Evolutionary conservation across 2,888 invertebrate genomes (phyloP).

Genomic region (Nomada ferruginata): DNA sequence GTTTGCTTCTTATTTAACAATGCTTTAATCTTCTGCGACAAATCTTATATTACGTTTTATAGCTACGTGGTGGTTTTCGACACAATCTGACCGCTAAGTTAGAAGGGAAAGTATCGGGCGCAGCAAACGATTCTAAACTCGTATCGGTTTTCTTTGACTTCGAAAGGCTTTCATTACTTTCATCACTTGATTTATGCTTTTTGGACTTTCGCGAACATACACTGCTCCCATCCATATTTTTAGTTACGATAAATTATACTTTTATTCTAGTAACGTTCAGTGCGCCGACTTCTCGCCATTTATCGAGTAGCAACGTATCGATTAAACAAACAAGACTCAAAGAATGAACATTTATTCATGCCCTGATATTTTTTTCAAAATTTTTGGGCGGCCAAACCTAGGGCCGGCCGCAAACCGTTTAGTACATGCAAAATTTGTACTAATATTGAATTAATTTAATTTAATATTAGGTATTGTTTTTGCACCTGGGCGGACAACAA

Average conservation of each 20-base stretch:
- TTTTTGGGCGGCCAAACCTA: no score
- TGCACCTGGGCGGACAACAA: no score
- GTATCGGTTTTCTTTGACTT: not conserved
- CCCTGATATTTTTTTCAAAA: no score
- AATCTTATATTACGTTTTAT: slow-evolving; percentile 35
- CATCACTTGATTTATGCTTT: not conserved
- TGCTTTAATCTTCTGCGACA: not conserved
- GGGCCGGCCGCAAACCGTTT: no score
- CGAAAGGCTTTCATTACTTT: not conserved
- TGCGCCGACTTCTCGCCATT: not conserved
- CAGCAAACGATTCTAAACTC: not conserved
- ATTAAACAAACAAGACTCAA: slow-evolving; percentile 47
- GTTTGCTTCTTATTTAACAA: not conserved
- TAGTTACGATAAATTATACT: not conserved
- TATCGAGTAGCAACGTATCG: slow-evolving; percentile 24
- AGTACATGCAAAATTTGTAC: no score
- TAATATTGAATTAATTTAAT: no score
- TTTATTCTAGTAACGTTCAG: not conserved
- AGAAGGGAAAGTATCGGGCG: not conserved
- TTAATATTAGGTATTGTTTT: no score
- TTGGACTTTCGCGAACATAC: not conserved
- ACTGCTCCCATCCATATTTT: slow-evolving; percentile 30
- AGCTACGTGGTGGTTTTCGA: slow-evolving; percentile 23
- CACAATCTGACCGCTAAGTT: slow-evolving; percentile 29
- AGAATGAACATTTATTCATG: not conserved